A percentile compares a stretch with the other conserved stretches of the same genome.
These are phyloP conservation scores for Gnatocerus cornutus DNA, from an alignment of 2,888 invertebrate genomes.

Conservation along the genomic window DNA sequence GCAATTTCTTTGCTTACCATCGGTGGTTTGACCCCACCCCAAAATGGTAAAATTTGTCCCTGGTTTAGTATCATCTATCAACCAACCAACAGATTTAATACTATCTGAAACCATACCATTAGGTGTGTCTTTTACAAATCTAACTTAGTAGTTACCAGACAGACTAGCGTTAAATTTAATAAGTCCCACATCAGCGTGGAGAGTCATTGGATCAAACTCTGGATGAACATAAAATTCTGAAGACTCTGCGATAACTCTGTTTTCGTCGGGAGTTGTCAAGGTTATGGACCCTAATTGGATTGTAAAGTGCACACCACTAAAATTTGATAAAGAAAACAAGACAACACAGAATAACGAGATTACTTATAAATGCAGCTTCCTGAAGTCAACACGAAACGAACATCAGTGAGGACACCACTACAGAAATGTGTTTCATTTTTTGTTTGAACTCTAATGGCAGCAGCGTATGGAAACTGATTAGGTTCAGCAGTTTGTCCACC, in stretches of 20 bases:
- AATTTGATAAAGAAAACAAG: no score
- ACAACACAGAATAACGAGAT: no score
- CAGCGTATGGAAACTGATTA: background rate
- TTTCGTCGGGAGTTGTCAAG: no score
- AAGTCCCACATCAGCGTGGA: background rate
- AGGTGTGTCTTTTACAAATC: no score
- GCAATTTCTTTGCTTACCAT: no score
- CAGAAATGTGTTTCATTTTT: background rate
- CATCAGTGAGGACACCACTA: background rate
- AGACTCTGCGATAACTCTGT: no score
- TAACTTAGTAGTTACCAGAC: no score
- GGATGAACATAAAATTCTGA: background rate
- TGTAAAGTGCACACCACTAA: no score
- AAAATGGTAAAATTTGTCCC: background rate
- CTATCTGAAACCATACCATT: no score
- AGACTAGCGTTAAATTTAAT: background rate
- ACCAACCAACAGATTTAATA: no score
- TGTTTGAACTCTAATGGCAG: background rate
- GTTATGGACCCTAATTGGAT: no score
- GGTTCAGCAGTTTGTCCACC: background rate
- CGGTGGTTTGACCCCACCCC: constrained; percentile 29
- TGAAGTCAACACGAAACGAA: background rate
- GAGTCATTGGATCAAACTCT: background rate
- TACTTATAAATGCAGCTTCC: background rate
- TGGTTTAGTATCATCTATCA: no score